A percentile compares a stretch with the other conserved stretches of the same genome.
phyloP scores from a whole-genome alignment of 2,113 vertebrate genomes.

The Sphaerodactylus townsendi region DNA sequence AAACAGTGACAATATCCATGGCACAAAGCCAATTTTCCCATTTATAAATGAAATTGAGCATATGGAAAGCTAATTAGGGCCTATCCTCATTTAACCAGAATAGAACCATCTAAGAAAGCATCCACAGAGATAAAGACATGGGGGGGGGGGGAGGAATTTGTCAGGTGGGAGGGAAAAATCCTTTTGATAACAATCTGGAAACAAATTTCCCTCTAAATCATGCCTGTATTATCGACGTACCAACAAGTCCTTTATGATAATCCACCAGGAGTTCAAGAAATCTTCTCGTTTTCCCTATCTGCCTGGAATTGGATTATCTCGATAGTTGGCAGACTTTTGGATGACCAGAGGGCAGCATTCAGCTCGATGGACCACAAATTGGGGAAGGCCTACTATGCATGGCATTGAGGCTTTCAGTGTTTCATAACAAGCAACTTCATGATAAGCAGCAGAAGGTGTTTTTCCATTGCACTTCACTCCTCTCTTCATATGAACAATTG shows the following conservation, averaged over 20 bases:
- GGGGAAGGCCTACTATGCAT: not conserved
- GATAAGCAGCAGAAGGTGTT: too few relatives aligned
- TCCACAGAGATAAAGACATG: slow-evolving; percentile 46
- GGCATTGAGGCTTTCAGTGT: not conserved
- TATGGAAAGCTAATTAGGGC: slow-evolving; percentile 77
- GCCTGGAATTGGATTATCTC: not conserved
- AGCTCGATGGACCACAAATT: not conserved
- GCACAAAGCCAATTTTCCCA: slow-evolving; percentile 60
- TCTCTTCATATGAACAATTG: not conserved
- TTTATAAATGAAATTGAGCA: slow-evolving; percentile 75
- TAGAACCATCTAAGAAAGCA: slow-evolving; percentile 58
- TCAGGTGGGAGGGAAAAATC: slow-evolving; percentile 50
- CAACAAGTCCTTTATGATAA: not conserved
- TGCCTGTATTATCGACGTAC: too few relatives aligned
- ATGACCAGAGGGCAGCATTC: not conserved
- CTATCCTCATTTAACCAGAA: slow-evolving; percentile 75
- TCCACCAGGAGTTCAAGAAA: not conserved
- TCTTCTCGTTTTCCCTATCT: not conserved
- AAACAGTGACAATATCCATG: slow-evolving; percentile 64
- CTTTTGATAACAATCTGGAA: slow-evolving; percentile 39
- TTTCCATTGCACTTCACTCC: not conserved
- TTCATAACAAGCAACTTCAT: too few relatives aligned
- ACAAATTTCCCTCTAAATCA: not conserved
- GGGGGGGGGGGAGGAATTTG: slow-evolving; percentile 50
- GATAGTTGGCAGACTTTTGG: not conserved